Evolutionary conservation across 2,888 invertebrate species (phyloP), one percentile per base, ranked within the genome.

Genomic region (Dasypogon diadema): DNA sequence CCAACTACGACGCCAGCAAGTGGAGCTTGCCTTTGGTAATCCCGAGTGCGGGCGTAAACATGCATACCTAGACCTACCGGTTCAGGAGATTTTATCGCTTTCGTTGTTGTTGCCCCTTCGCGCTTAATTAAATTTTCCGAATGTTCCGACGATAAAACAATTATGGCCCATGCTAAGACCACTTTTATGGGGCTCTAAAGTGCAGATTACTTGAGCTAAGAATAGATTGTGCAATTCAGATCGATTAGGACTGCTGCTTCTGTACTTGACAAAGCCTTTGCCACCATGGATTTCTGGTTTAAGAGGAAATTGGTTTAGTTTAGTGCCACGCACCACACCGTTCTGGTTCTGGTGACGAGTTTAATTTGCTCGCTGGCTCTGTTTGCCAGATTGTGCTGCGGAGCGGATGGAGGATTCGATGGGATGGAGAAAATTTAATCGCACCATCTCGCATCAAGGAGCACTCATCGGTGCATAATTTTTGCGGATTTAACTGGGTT

Each of bases 121-220:
- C 70, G 54, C 51, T 51, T 70, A 70, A 70, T 70, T 70, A 54
- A 51, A 70, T 70, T 70, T 70, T 70, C 51, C 70, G 54, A 70
- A 70, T 70, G 54, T 54, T 54, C 30, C 51, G 18, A 54, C 70
- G 70, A 70, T 70, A 70, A 70, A 70, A 70, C 70, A 70, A 70
- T 70, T 54, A 70, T 54, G 54, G 70, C 26, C 30, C 70, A 16
- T 30, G 54, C 30, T 70, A 54, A 54, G 54, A 34, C 54, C 54
- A 70, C 65, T 70, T 70, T 70, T 70, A 70, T 70, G 30, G 70
- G 37, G 70, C 54, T 54, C 54, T 54, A 54, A 70, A 70, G 54
- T 70, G 70, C 51, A 70, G 54, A 54, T 54, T 51, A 65, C 60
- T 60, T 37, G 18, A 37, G 60, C 60, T 60, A 60, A 37, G 60